A percentile compares a stretch with the other conserved stretches of the same genome.
phyloP scores from a whole-genome alignment of 2,888 invertebrate species.

The Hyppa rectilinea region DNA sequence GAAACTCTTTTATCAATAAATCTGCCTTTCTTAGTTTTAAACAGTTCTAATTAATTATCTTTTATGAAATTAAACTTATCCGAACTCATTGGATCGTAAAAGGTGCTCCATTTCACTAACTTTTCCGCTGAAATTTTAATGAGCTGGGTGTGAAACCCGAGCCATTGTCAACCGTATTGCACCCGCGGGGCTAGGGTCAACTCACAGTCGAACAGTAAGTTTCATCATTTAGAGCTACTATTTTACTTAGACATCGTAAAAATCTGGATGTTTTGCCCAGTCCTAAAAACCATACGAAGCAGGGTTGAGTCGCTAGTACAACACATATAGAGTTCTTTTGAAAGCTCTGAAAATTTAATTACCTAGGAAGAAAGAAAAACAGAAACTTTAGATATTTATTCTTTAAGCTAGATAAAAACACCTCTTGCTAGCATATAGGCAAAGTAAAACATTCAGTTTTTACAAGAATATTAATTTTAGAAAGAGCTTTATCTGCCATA shows the following conservation, averaged over 20 bases:
- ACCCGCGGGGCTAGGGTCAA: neutral
- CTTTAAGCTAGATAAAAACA: neutral
- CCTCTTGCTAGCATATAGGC: neutral
- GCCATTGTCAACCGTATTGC: too few species aligned
- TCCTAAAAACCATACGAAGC: too few species aligned
- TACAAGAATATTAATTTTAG: neutral
- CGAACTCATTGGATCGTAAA: neutral
- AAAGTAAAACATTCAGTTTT: neutral
- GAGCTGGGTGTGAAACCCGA: too few species aligned
- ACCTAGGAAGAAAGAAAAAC: neutral
- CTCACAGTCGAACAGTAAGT: neutral
- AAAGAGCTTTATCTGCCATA: neutral
- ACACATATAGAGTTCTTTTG: neutral
- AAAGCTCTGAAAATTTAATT: neutral
- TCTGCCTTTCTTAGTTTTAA: slow-evolving; percentile 12
- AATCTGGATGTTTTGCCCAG: too few species aligned
- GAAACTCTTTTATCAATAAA: neutral
- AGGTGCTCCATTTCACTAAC: neutral
- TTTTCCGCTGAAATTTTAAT: neutral
- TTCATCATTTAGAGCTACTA: too few species aligned
- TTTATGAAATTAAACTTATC: neutral
- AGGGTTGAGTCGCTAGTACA: too few species aligned
- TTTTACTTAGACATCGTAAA: too few species aligned
- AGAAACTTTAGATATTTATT: slow-evolving; percentile 8
- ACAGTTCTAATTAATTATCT: slow-evolving; percentile 11